Evolutionary conservation across 2,113 vertebrate species (phyloP), one percentile per base, ranked within the genome.

Genomic region (Scomber scombrus): DNA sequence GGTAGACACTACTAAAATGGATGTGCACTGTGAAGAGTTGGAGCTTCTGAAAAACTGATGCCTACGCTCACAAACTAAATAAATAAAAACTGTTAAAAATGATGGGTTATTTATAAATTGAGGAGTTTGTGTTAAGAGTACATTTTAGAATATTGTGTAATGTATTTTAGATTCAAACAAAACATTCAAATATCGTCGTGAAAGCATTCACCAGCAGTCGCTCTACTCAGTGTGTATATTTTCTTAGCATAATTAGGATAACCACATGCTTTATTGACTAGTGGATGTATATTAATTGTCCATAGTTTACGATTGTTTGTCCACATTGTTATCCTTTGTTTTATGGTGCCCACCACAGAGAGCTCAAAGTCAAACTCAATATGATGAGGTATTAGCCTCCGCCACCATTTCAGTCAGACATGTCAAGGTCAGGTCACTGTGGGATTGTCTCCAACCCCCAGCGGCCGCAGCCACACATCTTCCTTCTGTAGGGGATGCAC

Each of bases 351-450:
- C 61, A 84, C 81, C 75, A 26, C 81, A 76, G 86, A 55, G 86
- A 85, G 87, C 88, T 88, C 88, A 94, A 92, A 93, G 93, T 93
- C 90, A 91, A 91, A 87, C 92, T 90, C 83, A 68, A 81, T 92
- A 94, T 94, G 92, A 95, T 94, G 90, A 94, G 92, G 88, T 90
- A 94, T 95, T 93, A 95, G 87, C 91, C 91, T 91, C 88, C 79
- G 67, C 89, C 71, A 80, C 88, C 88, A 79, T 91, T 91, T 92
- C 84, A 86, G 86, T 92, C 93, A 92, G 90, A 93, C 91, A 67
- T 93, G 94, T 94, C 93, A 95, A 95, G 93, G 94, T 93, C 91
- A 88, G 94, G 94, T 86, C 88, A 90, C 85, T 55, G 80, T 70
- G 88, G 88, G 90, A 92, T 93, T 91, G 86, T 90, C 85, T 86